These are phyloP conservation scores for Trachymyrmex cornetzi DNA, from an alignment of 1,140 invertebrate genomes.

Conservation along the genomic window DNA sequence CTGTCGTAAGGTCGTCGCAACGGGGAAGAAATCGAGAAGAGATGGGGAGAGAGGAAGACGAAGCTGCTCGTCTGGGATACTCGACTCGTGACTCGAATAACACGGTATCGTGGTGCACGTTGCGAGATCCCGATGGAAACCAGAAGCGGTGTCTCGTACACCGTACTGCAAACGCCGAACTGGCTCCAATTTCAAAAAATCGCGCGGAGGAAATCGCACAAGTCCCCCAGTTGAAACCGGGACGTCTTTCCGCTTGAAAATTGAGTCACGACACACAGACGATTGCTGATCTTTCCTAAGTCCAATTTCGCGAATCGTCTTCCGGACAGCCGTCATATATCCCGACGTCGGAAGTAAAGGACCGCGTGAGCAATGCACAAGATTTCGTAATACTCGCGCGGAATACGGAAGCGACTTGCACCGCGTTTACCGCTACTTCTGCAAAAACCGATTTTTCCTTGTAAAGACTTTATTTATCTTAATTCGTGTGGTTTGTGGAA, in stretches of 20 bases:
- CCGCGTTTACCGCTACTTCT: neutral
- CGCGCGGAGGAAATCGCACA: slow-evolving; percentile 30
- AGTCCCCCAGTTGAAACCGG: slow-evolving; percentile 13
- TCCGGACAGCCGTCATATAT: neutral
- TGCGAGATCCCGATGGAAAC: slow-evolving; percentile 47
- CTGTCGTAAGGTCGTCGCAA: slow-evolving; percentile 28
- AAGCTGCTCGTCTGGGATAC: slow-evolving; percentile 26
- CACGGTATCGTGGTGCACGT: slow-evolving; percentile 14
- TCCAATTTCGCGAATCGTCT: slow-evolving; percentile 51
- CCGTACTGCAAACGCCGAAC: slow-evolving; percentile 16
- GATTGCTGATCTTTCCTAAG: slow-evolving; percentile 56
- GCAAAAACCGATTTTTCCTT: neutral
- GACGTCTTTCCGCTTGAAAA: slow-evolving; percentile 31
- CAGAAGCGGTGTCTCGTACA: slow-evolving; percentile 1
- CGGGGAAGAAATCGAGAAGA: neutral
- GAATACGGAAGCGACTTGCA: slow-evolving; percentile 42
- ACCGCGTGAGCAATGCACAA: slow-evolving; percentile 46
- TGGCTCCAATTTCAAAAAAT: slow-evolving; percentile 70
- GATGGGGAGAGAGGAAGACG: neutral
- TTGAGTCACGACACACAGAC: slow-evolving; percentile 40
- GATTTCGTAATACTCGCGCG: slow-evolving; percentile 26
- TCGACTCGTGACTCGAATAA: slow-evolving; percentile 71
- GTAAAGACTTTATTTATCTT: neutral
- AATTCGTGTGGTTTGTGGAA: neutral
- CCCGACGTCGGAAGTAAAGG: slow-evolving; percentile 7